Conservation (phyloP, 2,888 invertebrate species). For the Itoplectis maculator region DNA sequence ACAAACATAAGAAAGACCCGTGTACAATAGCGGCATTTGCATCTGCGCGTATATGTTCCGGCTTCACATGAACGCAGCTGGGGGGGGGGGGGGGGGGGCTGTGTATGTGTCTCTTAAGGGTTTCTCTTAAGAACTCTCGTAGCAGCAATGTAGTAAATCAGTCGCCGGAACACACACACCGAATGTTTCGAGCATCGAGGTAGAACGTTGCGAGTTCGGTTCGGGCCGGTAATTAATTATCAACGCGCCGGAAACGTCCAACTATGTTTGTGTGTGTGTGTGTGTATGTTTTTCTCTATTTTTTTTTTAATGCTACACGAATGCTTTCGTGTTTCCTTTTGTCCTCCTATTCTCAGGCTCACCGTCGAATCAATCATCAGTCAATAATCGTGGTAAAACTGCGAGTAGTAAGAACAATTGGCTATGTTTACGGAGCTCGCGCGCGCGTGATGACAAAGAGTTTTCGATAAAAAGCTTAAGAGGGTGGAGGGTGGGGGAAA, state of each 20-base stretch:
- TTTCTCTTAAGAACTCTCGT: constrained; percentile 35
- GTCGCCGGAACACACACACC: constrained; percentile 62
- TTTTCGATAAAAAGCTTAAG: constrained; percentile 52
- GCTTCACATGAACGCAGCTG: constrained; percentile 30
- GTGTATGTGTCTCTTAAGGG: too few species aligned
- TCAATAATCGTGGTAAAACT: constrained; percentile 41
- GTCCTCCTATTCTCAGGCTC: constrained; percentile 20
- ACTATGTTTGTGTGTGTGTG: constrained; percentile 15
- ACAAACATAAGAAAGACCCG: constrained; percentile 72
- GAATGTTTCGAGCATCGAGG: constrained; percentile 59
- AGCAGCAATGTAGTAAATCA: constrained; percentile 60
- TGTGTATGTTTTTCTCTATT: constrained; percentile 4
- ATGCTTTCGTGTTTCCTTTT: constrained; percentile 5
- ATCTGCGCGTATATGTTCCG: constrained; percentile 41
- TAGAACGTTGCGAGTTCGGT: constrained; percentile 68
- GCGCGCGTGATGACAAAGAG: constrained; percentile 54
- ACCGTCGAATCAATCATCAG: constrained; percentile 37
- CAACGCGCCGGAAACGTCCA: constrained; percentile 45
- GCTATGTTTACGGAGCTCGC: constrained; percentile 68
- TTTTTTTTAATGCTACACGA: constrained; percentile 24
- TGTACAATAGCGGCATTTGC: constrained; percentile 69
- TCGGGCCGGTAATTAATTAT: constrained; percentile 40
- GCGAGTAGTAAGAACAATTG: constrained; percentile 58
- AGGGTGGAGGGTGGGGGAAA: constrained; percentile 1
- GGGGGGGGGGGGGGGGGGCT: too few species aligned